phyloP scores from a whole-genome alignment of 2,888 invertebrate species.

The Nowickia ferox region DNA sequence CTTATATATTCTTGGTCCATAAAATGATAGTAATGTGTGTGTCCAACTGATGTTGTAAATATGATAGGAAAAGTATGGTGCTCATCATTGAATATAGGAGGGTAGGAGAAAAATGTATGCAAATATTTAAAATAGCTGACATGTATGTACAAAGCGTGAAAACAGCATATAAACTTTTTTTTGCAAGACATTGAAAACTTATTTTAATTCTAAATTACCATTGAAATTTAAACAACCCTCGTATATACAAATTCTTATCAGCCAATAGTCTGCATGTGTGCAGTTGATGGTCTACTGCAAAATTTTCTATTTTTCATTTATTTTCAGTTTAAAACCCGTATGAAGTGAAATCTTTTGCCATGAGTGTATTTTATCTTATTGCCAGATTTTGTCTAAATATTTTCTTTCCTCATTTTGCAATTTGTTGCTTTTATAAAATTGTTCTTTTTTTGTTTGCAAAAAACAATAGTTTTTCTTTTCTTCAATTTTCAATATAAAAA shows the following conservation, averaged over 20 bases:
- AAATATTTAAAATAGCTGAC: neutral
- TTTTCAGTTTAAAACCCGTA: slow-evolving; percentile 13
- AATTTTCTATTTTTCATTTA: slow-evolving; percentile 20
- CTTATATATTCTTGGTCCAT: slow-evolving; percentile 7
- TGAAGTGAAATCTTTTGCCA: slow-evolving; percentile 13
- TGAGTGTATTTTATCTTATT: slow-evolving; percentile 58
- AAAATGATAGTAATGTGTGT: slow-evolving; percentile 5
- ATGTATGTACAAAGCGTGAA: neutral
- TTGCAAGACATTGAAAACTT: no score
- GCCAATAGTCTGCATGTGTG: slow-evolving; percentile 28
- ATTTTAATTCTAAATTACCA: neutral
- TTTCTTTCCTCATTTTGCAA: slow-evolving; percentile 7
- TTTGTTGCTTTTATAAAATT: slow-evolving; percentile 29
- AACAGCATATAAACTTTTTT: no score
- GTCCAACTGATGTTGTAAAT: slow-evolving; percentile 7
- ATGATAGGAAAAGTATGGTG: slow-evolving; percentile 52
- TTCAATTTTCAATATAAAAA: slow-evolving; percentile 14
- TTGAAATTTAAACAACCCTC: neutral
- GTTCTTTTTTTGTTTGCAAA: neutral
- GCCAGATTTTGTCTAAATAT: slow-evolving; percentile 25
- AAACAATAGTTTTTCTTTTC: neutral
- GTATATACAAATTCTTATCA: neutral
- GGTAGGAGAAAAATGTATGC: neutral
- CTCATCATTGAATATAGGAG: slow-evolving; percentile 35
- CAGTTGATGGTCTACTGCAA: slow-evolving; percentile 36